Conservation (phyloP, 2,888 invertebrate genomes). For the Drosophila mercatorum region DNA sequence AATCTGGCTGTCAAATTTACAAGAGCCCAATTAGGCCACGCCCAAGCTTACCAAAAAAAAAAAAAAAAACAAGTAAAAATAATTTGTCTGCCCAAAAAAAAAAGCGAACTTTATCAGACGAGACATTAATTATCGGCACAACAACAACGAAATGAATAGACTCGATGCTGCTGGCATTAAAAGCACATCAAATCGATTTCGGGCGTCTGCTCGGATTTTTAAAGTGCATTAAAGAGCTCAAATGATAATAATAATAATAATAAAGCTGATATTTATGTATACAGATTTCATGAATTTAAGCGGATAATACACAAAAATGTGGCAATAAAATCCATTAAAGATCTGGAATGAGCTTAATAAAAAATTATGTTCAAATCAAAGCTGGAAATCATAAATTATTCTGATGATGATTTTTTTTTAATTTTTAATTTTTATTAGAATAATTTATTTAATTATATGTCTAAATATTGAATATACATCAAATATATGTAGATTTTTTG, state of each 20-base stretch:
- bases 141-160: not conserved
- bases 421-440: not conserved
- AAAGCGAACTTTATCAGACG: conserved; percentile 22
- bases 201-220: not conserved
- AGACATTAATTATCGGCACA: conserved; percentile 47
- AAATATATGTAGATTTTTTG: too few species aligned
- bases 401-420: not conserved
- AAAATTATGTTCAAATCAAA: not conserved
- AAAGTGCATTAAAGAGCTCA: not conserved
- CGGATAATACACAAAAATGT: too few species aligned
- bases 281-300: too few species aligned
- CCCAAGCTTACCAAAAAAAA: conserved; percentile 11
- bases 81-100: conserved; percentile 11
- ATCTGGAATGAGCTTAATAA: too few species aligned
- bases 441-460: not conserved
- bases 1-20: conserved; percentile 51
- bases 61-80: conserved; percentile 9
- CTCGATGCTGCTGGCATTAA: not conserved
- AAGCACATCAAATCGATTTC: conserved; percentile 10
- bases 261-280: not conserved
- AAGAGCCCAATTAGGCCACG: conserved; percentile 48
- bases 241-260: not conserved
- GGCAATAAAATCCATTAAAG: too few species aligned
- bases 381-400: not conserved
- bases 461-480: not conserved